Base-by-base conservation (phyloP, 2,113 vertebrate genomes). In the Catagonus wagneri region DNA sequence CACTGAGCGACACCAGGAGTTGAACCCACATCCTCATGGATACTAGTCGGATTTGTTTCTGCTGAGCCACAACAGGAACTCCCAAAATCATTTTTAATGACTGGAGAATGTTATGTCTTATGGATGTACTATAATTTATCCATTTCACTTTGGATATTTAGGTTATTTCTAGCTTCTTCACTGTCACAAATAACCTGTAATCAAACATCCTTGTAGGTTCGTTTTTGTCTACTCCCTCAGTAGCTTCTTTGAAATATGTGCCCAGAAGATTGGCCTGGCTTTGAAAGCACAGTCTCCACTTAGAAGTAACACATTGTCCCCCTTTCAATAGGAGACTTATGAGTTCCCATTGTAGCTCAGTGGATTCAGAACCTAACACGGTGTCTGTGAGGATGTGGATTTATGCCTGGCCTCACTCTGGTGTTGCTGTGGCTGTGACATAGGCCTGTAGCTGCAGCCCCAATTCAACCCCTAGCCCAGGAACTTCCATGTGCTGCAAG, bases 111-210 rank as follows among this genome's bases (percentile, higher is more conserved):
- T 89, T 78, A 0, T 32, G 36, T 72, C 29, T 85, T 54, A 39
- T 34, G 36, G 66, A 63, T 72, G 11, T 69, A 20, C 20, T 20
- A 61, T 74, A 54, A 74, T 61, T 75, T 61, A 83, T 44, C 22
- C 13, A 71, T 61, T 34, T 92, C 36, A 25, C 25, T 66, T 44
- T 83, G 27, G 3, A 54, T 63, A 61, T 83, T 86, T 63, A 72
- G 7, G 14, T 95, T 86, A 78, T 72, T 61, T 83, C 39, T 92
- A 39, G 19, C 72, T 90, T 87, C 65, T 72, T 92, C 36, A 72
- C 36, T 71, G 16, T 44, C 44, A 93, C 32, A 63, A 75, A 52
- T 74, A 60, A 90, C 65, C 44, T 83, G 8, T 36, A 90, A 23
- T n/a, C 76, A 20, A 60, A 60, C 4, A 25, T 29, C 69, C n/a